phyloP scores from a whole-genome alignment of 2,797 vertebrate genomes.

The Otolemur crassicaudatus region DNA sequence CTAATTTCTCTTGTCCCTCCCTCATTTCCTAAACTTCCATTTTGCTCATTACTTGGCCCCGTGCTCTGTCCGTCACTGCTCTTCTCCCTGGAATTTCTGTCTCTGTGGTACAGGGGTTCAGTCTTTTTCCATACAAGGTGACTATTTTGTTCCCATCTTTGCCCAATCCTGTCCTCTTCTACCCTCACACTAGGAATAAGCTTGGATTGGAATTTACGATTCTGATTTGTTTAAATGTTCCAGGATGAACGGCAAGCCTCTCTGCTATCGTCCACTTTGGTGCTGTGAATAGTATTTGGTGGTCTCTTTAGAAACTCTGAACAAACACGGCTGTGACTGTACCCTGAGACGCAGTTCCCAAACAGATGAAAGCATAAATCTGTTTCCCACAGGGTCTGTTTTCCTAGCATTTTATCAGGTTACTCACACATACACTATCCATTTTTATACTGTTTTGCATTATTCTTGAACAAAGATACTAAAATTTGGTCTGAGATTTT shows the following conservation, averaged over 20 bases:
- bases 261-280: background rate
- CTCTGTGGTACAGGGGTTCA: slow-evolving; percentile 56
- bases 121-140: slow-evolving; percentile 49
- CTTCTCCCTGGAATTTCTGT: slow-evolving; percentile 47
- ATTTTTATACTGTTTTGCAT: background rate
- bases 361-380: slow-evolving; percentile 1
- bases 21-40: slow-evolving; percentile 62
- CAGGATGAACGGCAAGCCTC: background rate
- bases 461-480: slow-evolving; percentile 24
- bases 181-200: background rate
- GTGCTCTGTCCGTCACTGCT: slow-evolving; percentile 10
- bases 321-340: background rate
- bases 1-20: slow-evolving; percentile 60
- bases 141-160: background rate
- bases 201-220: background rate
- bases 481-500: slow-evolving; percentile 50
- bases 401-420: slow-evolving; percentile 50
- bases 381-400: slow-evolving; percentile 16
- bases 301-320: slow-evolving; percentile 27
- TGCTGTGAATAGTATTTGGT: background rate
- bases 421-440: background rate
- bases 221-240: slow-evolving; percentile 48
- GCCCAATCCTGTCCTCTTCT: background rate
- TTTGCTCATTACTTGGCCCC: slow-evolving; percentile 71
- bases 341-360: background rate